Percentiles rank a stretch among this genome's conserved stretches.
Evolutionary conservation across 2,113 vertebrate species (phyloP).

Genomic region (Donacobius atricapilla): DNA sequence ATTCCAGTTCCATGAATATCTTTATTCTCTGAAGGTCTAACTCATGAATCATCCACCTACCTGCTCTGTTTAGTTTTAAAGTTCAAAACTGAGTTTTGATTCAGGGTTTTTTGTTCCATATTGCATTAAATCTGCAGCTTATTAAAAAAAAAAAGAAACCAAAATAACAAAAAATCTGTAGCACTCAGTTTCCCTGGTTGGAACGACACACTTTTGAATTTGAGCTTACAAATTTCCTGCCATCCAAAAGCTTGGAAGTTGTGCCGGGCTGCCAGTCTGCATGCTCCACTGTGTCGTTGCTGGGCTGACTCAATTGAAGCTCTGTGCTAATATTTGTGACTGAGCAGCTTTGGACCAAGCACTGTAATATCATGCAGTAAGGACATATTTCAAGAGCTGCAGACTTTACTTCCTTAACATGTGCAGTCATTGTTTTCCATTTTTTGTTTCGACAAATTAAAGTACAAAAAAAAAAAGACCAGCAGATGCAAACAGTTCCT

Average conservation of each 20-base stretch:
- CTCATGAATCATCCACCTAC: background rate
- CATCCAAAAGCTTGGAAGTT: background rate
- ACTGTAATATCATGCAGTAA: background rate
- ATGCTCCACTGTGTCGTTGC: background rate
- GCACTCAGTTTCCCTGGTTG: background rate
- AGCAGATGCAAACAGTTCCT: background rate
- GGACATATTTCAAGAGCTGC: background rate
- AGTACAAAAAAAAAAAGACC: background rate
- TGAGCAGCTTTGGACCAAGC: background rate
- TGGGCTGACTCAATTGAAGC: background rate
- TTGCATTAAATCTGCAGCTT: background rate
- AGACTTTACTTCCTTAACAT: background rate
- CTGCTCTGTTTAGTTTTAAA: background rate
- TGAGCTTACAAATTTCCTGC: background rate
- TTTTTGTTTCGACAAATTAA: background rate
- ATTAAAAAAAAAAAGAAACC: no score
- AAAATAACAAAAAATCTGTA: background rate
- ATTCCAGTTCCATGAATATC: background rate
- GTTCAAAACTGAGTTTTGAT: background rate
- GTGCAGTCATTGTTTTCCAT: background rate
- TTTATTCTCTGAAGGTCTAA: background rate
- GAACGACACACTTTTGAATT: background rate
- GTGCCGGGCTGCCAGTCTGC: fast-evolving
- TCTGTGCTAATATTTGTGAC: background rate
- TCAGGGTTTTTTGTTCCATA: fast-evolving